Evolutionary conservation across 2,888 invertebrate species (phyloP).

Genomic region (Melipona bicolor): DNA sequence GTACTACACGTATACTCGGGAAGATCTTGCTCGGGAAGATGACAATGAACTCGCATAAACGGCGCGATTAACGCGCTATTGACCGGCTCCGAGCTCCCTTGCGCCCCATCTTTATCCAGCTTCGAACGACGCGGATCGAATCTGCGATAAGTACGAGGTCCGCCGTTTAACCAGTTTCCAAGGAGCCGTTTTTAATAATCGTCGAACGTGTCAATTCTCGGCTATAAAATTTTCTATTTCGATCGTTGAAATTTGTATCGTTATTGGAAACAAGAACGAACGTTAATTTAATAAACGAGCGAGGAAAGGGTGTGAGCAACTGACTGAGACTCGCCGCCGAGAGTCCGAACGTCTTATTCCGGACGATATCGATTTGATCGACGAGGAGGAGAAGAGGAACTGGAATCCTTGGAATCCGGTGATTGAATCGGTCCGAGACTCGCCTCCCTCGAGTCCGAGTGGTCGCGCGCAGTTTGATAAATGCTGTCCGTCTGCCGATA

Average conservation of each 20-base stretch:
- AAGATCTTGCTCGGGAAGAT: conserved; percentile 28
- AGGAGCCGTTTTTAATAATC: background rate
- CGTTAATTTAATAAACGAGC: background rate
- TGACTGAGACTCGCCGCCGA: conserved; percentile 5
- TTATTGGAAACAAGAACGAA: no score
- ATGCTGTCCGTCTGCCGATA: conserved; percentile 79
- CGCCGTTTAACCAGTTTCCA: conserved; percentile 23
- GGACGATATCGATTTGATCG: conserved; percentile 74
- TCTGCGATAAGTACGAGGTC: conserved; percentile 44
- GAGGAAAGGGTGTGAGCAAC: background rate
- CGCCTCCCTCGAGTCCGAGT: conserved; percentile 49
- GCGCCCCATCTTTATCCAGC: background rate
- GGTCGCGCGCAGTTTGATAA: conserved; percentile 78
- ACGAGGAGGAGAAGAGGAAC: conserved; percentile 68
- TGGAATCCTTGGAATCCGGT: conserved; percentile 82
- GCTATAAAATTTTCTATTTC: background rate
- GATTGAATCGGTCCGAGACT: conserved; percentile 80
- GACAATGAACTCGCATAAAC: conserved; percentile 53
- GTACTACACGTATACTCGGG: background rate
- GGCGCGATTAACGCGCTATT: conserved; percentile 49
- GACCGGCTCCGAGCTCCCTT: background rate
- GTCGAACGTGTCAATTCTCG: background rate
- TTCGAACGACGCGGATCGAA: conserved; percentile 28
- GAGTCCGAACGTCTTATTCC: conserved; percentile 77
- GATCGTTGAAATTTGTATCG: no score